Base-by-base conservation (phyloP, 2,797 vertebrate species). In the Hybognathus amarus region DNA sequence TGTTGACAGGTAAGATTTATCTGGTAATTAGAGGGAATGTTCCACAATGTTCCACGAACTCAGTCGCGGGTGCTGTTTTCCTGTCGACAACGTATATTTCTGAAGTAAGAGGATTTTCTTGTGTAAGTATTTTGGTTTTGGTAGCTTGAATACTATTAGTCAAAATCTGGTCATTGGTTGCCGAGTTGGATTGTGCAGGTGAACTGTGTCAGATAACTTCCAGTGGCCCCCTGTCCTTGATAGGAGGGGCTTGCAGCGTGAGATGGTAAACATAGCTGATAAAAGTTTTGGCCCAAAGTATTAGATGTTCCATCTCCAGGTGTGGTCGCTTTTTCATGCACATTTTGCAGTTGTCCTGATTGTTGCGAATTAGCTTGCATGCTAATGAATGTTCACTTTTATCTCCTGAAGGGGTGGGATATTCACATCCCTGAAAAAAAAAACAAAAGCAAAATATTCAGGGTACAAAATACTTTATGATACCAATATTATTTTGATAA, bases 391-490 rank as follows among this genome's bases (percentile, higher is more conserved):
- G 20, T 18, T 73, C 40, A 38, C 15, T 64, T 71, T 11, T 3
- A 33, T 76, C 54, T 76, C 54, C 36, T 61, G 54, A 76, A 27
- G 9, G 18, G 17, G 42, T 64, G 59, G n/a, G 61, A 71, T 69
- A 24, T 63, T 81, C 69, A 74, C 80, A 82, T 82, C 4, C 30
- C 80, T 82, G 33, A 8, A 8, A 79, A n/a, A 22, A 50, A 24
- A n/a, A 38, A 36, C 18, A 45, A 30, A 22, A 52, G 6, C 10
- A 74, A 33, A 22, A 22, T 4, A 36, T 54, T 15, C n/a, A 74
- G 30, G 11, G 12, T 36, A 36, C 11, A 22, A 52, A 52, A 52
- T 33, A 27, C 8, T 54, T 54, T 22, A 22, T 0, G 0, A 54
- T 54, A 54, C 20, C 52, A 54, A 54, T 4, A 9, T 22, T 54